phyloP scores from a whole-genome alignment of 1,140 invertebrate genomes.

The Drosophila rhopaloa region DNA sequence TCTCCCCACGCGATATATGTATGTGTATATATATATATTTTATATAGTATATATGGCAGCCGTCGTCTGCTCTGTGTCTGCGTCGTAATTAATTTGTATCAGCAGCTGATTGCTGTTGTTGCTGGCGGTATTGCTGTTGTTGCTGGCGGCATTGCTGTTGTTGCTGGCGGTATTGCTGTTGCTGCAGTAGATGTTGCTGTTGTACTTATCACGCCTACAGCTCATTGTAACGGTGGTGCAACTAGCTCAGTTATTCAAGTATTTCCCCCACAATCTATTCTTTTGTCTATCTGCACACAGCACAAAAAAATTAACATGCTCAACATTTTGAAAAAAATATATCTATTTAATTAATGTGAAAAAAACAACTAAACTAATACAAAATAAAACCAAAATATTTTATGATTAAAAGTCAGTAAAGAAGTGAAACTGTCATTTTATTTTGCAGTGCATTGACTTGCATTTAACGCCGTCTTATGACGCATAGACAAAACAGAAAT shows the following conservation, averaged over 20 bases:
- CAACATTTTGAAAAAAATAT: neutral
- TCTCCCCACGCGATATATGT: conserved; percentile 54
- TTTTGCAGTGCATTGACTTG: conserved; percentile 7
- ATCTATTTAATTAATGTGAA: neutral
- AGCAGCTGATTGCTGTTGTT: conserved; percentile 31
- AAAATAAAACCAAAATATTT: no score
- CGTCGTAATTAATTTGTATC: conserved; percentile 71
- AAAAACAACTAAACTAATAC: no score
- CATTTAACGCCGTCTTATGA: conserved; percentile 24
- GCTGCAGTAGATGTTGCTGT: neutral
- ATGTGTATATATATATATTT: neutral
- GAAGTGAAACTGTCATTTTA: neutral
- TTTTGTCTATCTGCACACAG: neutral
- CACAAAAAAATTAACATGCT: no score
- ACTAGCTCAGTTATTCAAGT: conserved; percentile 9
- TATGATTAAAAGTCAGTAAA: neutral
- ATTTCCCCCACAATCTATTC: conserved; percentile 6
- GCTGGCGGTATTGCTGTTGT: neutral
- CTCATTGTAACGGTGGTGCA: conserved; percentile 7
- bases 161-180: neutral
- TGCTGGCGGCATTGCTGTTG: neutral
- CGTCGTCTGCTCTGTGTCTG: conserved; percentile 57
- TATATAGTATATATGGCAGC: neutral
- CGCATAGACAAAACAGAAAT: conserved; percentile 12
- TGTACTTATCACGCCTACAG: conserved; percentile 32